Base-by-base conservation (phyloP, 1,140 invertebrate species). In the Mesaphorura yosii region DNA sequence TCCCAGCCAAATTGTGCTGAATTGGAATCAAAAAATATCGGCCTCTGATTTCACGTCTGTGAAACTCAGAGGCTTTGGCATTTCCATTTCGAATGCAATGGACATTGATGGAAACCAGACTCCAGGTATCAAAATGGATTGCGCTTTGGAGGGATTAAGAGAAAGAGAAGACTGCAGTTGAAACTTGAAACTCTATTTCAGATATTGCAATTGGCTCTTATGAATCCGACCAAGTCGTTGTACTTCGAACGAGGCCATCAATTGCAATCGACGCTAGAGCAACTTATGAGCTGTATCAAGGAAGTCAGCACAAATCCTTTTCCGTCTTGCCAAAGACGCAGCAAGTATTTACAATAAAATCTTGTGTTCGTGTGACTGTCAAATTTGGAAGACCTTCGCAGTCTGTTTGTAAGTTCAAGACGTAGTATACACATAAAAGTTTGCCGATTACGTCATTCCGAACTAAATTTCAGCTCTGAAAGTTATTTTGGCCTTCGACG, bases 41-140 rank as follows among this genome's bases (percentile, higher is more conserved):
- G 28, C 46, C 7, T 12, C 5, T 5, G 20, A 20, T 20, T 26
- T 10, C 23, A 17, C 31, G n/a, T n/a, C n/a, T n/a, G 31, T 34
- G 10, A 34, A 34, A 34, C n/a, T n/a, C n/a, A 10, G n/a, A 34
- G 31, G 31, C n/a, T 34, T 46, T 46, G 44, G 44, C 23, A 46
- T 12, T 46, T 46, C 44, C 23, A 20, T 46, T 7, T 46, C 22
- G 10, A 22, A 10, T 6, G 44, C 22, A 22, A 10, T 46, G 23
- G 44, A 46, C 28, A 12, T 46, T 20, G 44, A 46, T 27, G 7
- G 10, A 7, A 46, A 46, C 23, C 14, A 22, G 5, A 25, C 44
- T 25, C 44, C 44, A 7, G 44, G 44, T 46, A 46, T 5, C 6
- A 26, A 34, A 10, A 34, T 34, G n/a, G n/a, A n/a, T n/a, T n/a